Base-by-base conservation (phyloP, 2,888 invertebrate species). In the Apodemia zela region DNA sequence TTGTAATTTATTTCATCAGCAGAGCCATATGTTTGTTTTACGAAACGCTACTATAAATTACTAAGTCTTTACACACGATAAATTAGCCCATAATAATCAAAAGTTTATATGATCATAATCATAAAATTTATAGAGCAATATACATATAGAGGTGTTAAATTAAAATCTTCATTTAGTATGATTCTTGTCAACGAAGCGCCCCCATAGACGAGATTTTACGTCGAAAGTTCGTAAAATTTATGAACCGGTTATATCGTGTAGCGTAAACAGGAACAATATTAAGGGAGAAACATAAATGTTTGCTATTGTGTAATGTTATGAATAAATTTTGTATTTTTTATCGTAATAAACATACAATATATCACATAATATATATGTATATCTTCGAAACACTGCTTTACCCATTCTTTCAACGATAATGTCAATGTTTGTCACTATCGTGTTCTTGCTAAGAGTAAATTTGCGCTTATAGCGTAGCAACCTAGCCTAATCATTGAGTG, bases 181-280 rank as follows among this genome's bases (percentile, higher is more conserved):
- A 54, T 21, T 54, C 17, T 17, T 18, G 21, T 25, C 10, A 54
- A 54, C 51, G 25, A 21, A 13, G 11, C 25, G 25, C 25, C 18
- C 25, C 21, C 1, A 54, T 54, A 51, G 25, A 54, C 51, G 80
- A 54, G 51, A 25, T 13, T 54, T 71, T 82, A 84, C 82, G 51
- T 75, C 66, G 71, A 65, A 77, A 80, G 82, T 84, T 82, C 82
- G 81, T 84, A 83, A 87, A 87, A 83, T 87, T 85, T 86, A 87
- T 80, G 83, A 82, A 75, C 80, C 77, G 81, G 82, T 88, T 87
- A 84, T 87, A 81, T 77, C 76, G 72, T 69, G 78, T 78, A 80
- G 78, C 78, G 79, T 85, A 83, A 86, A 85, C 81, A 77, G 75
- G 72, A 71, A 65, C 71, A 71, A 71, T 6, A 54, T 54, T 54